phyloP scores from a whole-genome alignment of 2,888 invertebrate genomes.

The Caenorhabditis becei region DNA sequence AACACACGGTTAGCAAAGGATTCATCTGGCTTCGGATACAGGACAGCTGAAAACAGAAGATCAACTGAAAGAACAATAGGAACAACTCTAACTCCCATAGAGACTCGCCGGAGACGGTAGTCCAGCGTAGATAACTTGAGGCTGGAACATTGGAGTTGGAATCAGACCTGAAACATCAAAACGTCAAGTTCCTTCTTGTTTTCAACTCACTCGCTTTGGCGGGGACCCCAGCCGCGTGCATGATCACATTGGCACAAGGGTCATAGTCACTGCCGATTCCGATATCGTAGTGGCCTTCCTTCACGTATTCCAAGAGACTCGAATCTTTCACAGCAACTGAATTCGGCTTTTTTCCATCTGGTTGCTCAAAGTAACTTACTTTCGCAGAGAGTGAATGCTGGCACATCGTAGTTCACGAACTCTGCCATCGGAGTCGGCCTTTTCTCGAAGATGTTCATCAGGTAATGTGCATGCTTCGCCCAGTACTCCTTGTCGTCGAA shows the following conservation, averaged over 20 bases:
- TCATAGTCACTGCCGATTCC: conserved; percentile 59
- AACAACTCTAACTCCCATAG: conserved; percentile 41
- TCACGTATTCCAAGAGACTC: conserved; percentile 43
- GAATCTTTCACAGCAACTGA: conserved; percentile 38
- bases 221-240: conserved; percentile 55
- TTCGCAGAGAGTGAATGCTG: conserved; percentile 44
- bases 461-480: conserved; percentile 27
- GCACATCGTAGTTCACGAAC: conserved; percentile 32
- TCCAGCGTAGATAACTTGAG: conserved; percentile 51
- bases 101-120: conserved; percentile 49
- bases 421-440: conserved; percentile 30
- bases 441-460: conserved; percentile 42
- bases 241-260: conserved; percentile 54
- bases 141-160: conserved; percentile 60
- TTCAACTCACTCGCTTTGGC: conserved; percentile 36
- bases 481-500: conserved; percentile 39
- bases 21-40: conserved; percentile 28
- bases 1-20: conserved; percentile 32
- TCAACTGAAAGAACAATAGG: background rate
- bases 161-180: conserved; percentile 28
- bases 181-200: background rate
- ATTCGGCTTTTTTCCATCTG: background rate
- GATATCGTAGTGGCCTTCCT: conserved; percentile 50
- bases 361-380: background rate
- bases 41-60: conserved; percentile 45